These are phyloP conservation scores for Rhynchomys soricoides DNA, from an alignment of 2,113 vertebrate genomes.

Conservation along the genomic window DNA sequence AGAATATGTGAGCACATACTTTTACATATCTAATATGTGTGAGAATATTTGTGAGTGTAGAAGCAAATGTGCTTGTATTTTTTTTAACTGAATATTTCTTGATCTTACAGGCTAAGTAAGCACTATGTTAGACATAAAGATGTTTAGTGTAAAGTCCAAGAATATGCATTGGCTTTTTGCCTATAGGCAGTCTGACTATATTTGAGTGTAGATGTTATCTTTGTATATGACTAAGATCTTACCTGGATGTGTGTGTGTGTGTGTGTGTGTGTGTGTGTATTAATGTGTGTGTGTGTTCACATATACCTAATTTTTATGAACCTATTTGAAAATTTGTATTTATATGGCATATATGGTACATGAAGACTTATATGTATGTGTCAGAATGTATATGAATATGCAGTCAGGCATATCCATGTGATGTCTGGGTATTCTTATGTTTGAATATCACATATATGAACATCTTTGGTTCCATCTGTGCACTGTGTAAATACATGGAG, in stretches of 20 bases:
- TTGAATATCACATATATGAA: slow-evolving; percentile 27
- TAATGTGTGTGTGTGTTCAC: not conserved
- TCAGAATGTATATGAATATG: not conserved
- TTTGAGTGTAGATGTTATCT: not conserved
- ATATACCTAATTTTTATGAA: not conserved
- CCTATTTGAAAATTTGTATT: not conserved
- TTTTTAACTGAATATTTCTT: slow-evolving; percentile 26
- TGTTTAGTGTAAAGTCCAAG: not conserved
- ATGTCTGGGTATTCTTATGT: slow-evolving; percentile 1
- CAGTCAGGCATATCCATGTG: not conserved
- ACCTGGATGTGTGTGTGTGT: not conserved
- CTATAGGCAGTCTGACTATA: not conserved
- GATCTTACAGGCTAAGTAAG: not conserved
- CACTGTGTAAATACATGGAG: not conserved
- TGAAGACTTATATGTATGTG: not conserved
- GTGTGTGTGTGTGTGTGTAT: not conserved
- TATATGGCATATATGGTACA: not conserved
- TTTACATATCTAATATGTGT: not conserved
- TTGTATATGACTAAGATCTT: not conserved
- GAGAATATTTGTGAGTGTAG: not conserved
- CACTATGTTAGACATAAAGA: not conserved
- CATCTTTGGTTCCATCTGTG: not conserved
- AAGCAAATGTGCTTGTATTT: not conserved
- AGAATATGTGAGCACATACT: not conserved
- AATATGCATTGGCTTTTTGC: slow-evolving; percentile 3